A percentile compares a stretch with the other conserved stretches of the same genome.
These are phyloP conservation scores for Copidosoma aretas DNA, from an alignment of 2,888 invertebrate species.

Conservation along the genomic window DNA sequence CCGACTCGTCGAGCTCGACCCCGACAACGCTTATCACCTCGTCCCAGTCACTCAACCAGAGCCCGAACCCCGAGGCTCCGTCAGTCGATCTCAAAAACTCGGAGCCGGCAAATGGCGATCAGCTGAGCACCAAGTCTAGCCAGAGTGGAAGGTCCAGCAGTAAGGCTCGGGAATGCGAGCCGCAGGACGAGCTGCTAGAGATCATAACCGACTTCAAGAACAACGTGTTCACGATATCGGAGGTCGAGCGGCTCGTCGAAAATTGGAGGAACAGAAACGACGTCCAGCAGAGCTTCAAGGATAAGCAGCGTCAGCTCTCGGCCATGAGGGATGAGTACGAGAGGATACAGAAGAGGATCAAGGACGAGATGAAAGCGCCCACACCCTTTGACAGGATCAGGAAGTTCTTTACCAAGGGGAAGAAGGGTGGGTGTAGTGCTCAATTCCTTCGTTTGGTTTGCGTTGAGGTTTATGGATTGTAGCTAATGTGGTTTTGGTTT, in stretches of 20 bases:
- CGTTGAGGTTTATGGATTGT: background rate
- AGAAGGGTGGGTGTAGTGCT: conserved; percentile 56
- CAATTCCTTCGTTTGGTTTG: no score
- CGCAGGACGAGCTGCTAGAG: conserved; percentile 81
- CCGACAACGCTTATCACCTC: conserved; percentile 18
- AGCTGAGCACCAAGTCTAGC: conserved; percentile 19
- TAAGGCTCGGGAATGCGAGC: conserved; percentile 22
- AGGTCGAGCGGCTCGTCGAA: conserved; percentile 84
- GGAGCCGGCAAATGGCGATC: conserved; percentile 3
- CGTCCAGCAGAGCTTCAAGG: conserved; percentile 83
- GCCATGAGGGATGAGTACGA: conserved; percentile 84
- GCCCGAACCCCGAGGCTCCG: conserved; percentile 4
- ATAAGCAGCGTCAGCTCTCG: conserved; percentile 82
- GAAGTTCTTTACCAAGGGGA: conserved; percentile 75
- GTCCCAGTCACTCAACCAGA: conserved; percentile 18
- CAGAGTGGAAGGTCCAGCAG: conserved; percentile 15
- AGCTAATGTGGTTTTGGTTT: background rate
- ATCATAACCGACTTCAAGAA: conserved; percentile 90
- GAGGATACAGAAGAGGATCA: conserved; percentile 79
- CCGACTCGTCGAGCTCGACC: conserved; percentile 27
- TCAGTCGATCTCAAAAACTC: background rate
- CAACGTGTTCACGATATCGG: conserved; percentile 83
- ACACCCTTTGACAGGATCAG: conserved; percentile 82
- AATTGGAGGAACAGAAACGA: conserved; percentile 88
- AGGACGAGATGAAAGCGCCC: conserved; percentile 76